Evolutionary conservation across 2,113 vertebrate species (phyloP).

Genomic region (Macheiramphus alcinus): DNA sequence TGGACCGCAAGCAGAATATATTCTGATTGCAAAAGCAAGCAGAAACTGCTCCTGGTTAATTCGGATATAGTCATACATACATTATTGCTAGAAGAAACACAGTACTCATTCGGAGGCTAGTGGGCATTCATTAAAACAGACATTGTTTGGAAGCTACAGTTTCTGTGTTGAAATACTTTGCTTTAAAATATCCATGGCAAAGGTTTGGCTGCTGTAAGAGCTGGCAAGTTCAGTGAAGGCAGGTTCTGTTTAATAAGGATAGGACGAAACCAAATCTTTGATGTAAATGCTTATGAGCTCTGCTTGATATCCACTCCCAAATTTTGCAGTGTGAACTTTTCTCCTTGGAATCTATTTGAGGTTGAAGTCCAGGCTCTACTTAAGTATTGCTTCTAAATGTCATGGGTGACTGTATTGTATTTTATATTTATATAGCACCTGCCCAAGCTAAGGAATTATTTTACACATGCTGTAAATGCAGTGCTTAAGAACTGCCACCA

Average conservation of each 20-base stretch:
- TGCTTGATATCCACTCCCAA: not conserved
- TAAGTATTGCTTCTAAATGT: not conserved
- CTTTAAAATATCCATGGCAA: slow-evolving; percentile 11
- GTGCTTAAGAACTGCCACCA: not conserved
- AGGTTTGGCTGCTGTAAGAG: not conserved
- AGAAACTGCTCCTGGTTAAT: not conserved
- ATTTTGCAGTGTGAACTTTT: not conserved
- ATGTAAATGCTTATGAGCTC: not conserved
- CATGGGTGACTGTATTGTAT: not conserved
- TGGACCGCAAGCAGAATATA: not conserved
- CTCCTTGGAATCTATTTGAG: not conserved
- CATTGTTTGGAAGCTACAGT: not conserved
- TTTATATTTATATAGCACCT: not conserved
- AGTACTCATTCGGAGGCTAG: not conserved
- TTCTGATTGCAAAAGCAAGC: not conserved
- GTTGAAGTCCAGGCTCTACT: not conserved
- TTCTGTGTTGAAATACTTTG: not conserved
- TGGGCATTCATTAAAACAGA: not conserved
- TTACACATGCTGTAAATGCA: not conserved
- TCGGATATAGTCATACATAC: not conserved
- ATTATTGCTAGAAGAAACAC: not conserved
- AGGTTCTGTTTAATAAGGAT: not conserved
- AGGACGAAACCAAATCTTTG: not conserved
- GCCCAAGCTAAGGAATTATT: not conserved
- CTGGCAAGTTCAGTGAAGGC: not conserved